Percentiles rank a stretch among this genome's conserved stretches.
Evolutionary conservation across 2,888 invertebrate species (phyloP).

Genomic region (Scotopteryx bipunctaria): DNA sequence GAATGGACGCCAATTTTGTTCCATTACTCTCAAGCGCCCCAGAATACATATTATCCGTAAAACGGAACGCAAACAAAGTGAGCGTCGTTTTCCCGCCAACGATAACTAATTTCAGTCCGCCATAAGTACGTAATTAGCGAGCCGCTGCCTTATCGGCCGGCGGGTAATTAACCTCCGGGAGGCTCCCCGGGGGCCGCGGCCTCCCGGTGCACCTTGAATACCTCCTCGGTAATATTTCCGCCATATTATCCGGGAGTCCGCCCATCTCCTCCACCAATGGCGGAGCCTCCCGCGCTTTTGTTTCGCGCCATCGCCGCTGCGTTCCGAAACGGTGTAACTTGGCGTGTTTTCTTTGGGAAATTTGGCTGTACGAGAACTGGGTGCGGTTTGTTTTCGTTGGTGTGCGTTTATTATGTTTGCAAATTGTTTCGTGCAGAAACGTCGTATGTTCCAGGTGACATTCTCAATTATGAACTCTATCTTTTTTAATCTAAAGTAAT

Average conservation of each 20-base stretch:
- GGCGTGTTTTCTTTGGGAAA: conserved; percentile 73
- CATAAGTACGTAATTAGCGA: conserved; percentile 84
- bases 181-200: conserved; percentile 52
- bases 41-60: conserved; percentile 79
- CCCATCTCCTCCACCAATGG: conserved; percentile 82
- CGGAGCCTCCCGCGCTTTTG: conserved; percentile 80
- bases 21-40: conserved; percentile 74
- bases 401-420: conserved; percentile 70
- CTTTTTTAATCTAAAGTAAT: conserved; percentile 33
- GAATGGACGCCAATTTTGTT: conserved; percentile 79
- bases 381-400: conserved; percentile 79
- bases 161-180: conserved; percentile 81
- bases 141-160: conserved; percentile 83
- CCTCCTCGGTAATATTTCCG: conserved; percentile 82
- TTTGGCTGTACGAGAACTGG: conserved; percentile 72
- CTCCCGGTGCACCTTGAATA: conserved; percentile 73
- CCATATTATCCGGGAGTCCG: conserved; percentile 79
- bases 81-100: conserved; percentile 79
- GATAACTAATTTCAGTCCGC: conserved; percentile 83
- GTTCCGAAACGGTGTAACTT: conserved; percentile 80
- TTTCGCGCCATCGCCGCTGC: conserved; percentile 69
- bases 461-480: conserved; percentile 34
- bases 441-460: conserved; percentile 46
- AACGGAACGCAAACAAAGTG: conserved; percentile 82
- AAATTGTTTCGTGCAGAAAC: conserved; percentile 46